Conservation (phyloP, 2,888 invertebrate species). For the Heteromurus nitidus region DNA sequence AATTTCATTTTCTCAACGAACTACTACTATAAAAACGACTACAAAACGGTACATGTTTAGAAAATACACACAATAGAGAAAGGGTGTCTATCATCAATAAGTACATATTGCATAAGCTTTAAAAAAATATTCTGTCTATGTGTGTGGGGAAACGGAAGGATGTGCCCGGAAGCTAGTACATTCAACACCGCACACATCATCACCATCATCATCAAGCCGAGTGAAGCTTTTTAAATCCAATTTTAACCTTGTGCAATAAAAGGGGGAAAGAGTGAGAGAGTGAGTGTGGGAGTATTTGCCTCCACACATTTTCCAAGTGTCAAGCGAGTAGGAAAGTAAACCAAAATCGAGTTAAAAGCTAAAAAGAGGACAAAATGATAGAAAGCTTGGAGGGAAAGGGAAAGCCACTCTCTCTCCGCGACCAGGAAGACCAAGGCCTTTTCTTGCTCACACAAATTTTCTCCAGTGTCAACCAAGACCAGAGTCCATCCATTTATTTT, state of each 20-base stretch:
- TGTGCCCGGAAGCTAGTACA: conserved; percentile 16
- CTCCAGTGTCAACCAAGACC: too few species aligned
- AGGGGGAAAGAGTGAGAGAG: conserved; percentile 18
- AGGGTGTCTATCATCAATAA: too few species aligned
- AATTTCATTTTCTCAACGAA: conserved; percentile 23
- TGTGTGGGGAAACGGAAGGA: conserved; percentile 1
- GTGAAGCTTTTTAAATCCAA: conserved; percentile 41
- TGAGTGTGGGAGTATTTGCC: neutral
- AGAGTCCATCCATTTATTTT: conserved; percentile 27
- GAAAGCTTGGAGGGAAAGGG: neutral
- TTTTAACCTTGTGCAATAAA: conserved; percentile 7
- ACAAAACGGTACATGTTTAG: too few species aligned
- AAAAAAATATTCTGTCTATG: neutral
- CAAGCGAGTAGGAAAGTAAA: conserved; percentile 23
- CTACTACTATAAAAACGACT: too few species aligned
- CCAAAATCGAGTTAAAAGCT: conserved; percentile 54
- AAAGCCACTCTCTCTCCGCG: neutral
- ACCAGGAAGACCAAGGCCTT: too few species aligned
- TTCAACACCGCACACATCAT: neutral
- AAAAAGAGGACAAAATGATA: conserved; percentile 28
- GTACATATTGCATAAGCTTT: too few species aligned
- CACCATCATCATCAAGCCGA: neutral
- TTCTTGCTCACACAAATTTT: too few species aligned
- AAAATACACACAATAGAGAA: too few species aligned
- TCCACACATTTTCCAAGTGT: neutral